Conservation (phyloP, 2,888 invertebrate species). For the Thysanoteuthis rhombus region DNA sequence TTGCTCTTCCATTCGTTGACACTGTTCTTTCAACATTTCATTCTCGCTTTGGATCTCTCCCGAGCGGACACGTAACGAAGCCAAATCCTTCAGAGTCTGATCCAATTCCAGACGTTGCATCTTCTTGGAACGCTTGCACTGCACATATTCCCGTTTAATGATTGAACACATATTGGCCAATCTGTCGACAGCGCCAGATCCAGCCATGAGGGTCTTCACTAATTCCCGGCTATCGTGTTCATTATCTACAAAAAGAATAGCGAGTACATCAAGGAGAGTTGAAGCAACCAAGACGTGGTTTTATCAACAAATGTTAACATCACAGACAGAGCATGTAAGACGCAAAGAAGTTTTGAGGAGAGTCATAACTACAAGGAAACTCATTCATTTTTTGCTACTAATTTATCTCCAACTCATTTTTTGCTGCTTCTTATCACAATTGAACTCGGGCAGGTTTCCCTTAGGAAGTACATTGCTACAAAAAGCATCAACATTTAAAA, state of each 20-base stretch:
- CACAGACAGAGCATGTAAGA: too few relatives aligned
- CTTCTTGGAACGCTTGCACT: conserved; percentile 13
- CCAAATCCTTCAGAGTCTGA: not conserved
- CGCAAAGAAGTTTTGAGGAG: too few relatives aligned
- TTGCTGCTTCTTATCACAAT: too few relatives aligned
- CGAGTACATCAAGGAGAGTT: too few relatives aligned
- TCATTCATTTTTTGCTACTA: too few relatives aligned
- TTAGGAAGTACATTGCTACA: too few relatives aligned
- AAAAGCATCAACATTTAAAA: too few relatives aligned
- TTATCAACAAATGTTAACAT: too few relatives aligned
- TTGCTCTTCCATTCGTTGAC: not conserved
- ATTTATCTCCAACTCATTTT: too few relatives aligned
- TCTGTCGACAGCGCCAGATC: not conserved
- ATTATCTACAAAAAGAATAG: not conserved
- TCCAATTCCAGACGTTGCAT: not conserved
- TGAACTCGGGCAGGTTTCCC: too few relatives aligned
- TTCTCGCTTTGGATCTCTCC: not conserved
- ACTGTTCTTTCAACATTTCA: not conserved
- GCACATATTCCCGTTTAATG: conserved; percentile 20
- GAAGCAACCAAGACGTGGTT: too few relatives aligned
- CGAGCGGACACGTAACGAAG: not conserved
- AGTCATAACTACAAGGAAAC: too few relatives aligned
- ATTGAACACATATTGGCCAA: conserved; percentile 14
- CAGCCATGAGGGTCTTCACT: not conserved
- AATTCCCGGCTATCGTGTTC: not conserved